These are phyloP conservation scores for Dicaeum eximium DNA, from an alignment of 2,113 vertebrate genomes.

Conservation along the genomic window DNA sequence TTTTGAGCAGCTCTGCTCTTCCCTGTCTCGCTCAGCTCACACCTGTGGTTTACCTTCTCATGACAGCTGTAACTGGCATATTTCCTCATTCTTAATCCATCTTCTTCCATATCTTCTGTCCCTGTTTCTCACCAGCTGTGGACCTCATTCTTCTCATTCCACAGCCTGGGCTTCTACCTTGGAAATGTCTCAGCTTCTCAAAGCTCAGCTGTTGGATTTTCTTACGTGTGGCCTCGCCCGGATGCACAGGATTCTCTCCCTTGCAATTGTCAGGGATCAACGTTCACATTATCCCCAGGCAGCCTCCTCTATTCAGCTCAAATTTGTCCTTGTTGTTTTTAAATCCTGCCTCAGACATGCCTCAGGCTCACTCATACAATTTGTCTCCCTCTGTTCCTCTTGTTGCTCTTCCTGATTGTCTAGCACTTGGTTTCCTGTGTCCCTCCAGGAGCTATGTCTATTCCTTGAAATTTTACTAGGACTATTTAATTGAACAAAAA, in stretches of 20 bases:
- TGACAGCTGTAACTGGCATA: neutral
- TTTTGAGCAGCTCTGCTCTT: neutral
- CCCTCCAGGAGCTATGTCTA: neutral
- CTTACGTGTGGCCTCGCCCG: neutral
- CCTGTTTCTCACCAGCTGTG: neutral
- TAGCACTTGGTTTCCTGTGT: neutral
- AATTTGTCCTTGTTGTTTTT: neutral
- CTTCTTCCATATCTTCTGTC: neutral
- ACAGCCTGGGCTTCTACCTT: neutral
- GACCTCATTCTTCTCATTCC: neutral
- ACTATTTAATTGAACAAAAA: neutral
- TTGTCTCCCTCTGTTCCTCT: neutral
- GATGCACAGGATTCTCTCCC: neutral
- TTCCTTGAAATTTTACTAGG: neutral
- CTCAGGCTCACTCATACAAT: neutral
- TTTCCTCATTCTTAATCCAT: neutral
- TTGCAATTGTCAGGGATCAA: neutral
- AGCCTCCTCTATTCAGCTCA: neutral
- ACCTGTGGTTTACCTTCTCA: neutral
- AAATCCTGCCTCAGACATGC: neutral
- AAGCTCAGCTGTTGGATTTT: neutral
- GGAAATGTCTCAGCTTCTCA: neutral
- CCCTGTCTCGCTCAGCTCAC: neutral
- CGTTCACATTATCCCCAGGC: rapidly evolving
- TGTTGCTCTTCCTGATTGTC: neutral